Base-by-base conservation (phyloP, 92 coral and sea anemone species). In the Parazoanthus swiftii region DNA sequence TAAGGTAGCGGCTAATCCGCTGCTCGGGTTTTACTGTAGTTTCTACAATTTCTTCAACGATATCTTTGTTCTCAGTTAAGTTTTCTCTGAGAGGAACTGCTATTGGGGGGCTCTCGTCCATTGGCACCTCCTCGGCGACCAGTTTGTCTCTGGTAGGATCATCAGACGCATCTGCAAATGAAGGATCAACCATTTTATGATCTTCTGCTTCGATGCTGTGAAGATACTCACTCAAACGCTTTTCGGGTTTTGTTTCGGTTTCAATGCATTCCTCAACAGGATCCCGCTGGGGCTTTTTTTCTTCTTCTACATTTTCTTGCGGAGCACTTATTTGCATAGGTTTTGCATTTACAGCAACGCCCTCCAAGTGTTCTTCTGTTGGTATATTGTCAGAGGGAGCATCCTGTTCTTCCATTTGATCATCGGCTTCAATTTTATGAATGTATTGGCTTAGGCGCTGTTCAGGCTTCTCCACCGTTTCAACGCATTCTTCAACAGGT, bases 361-460 rank as follows among this genome's bases (percentile, higher is more conserved):
- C 42, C 5, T 84, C 87, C 25, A 33, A 6, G 26, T 25, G 15
- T 29, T 26, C 65, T 43, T n/a, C 77, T 15, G 59, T n/a, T 20
- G 25, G 77, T 5, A 3, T 18, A 25, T 26, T 51, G 13, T 14
- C 77, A 14, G 44, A 11, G 18, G 77, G 20, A 16, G 25, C 9
- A 35, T 5, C 25, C 6, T 18, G 14, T 68, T 11, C 87, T n/a
- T 26, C 65, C n/a, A 15, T 35, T 21, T 8, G 25, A 8, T 84
- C 87, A 46, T 74, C 75, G 25, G 87, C 79, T 72, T 84, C 87
- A 42, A 84, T 71, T 10, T 72, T 84, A 42, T 71, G 79, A 73
- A 84, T 84, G 44, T 84, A 84, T 25, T 84, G 87, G 77, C 87
- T 84, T 33, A 84, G 11, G 14, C 87, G 65, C 67, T 84, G 77